Conservation (phyloP, 2,888 invertebrate genomes). For the Mimumesa dahlbomi region DNA sequence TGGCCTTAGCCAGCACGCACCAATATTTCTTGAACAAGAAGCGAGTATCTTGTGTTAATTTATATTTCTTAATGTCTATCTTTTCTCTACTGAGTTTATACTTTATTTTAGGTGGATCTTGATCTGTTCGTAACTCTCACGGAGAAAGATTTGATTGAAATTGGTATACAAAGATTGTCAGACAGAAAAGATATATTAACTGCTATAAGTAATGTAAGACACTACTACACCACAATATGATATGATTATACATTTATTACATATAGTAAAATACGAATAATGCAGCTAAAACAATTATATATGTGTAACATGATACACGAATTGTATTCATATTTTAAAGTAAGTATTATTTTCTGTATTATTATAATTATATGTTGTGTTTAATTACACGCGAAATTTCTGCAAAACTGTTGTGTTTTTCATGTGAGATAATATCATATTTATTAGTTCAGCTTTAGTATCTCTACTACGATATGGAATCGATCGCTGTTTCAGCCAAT, state of each 20-base stretch:
- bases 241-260: not conserved
- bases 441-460: constrained; percentile 36
- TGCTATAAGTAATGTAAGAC: constrained; percentile 64
- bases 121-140: constrained; percentile 73
- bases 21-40: constrained; percentile 75
- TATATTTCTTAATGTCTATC: not conserved
- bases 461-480: constrained; percentile 18
- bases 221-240: constrained; percentile 2
- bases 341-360: too few relatives aligned
- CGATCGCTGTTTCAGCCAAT: constrained; percentile 36
- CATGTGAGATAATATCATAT: constrained; percentile 31
- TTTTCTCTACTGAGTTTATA: not conserved
- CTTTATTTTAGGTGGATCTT: constrained; percentile 71
- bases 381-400: constrained; percentile 19
- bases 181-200: constrained; percentile 68
- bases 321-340: too few relatives aligned
- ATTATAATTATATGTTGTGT: too few relatives aligned
- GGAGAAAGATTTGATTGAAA: constrained; percentile 73
- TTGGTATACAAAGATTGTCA: constrained; percentile 69
- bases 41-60: constrained; percentile 53
- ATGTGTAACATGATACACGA: not conserved
- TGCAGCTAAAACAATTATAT: not conserved
- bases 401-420: constrained; percentile 28
- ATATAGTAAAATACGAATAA: not conserved
- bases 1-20: constrained; percentile 65